Conservation (phyloP, 2,113 vertebrate species). For the Phrynocephalus versicolor region DNA sequence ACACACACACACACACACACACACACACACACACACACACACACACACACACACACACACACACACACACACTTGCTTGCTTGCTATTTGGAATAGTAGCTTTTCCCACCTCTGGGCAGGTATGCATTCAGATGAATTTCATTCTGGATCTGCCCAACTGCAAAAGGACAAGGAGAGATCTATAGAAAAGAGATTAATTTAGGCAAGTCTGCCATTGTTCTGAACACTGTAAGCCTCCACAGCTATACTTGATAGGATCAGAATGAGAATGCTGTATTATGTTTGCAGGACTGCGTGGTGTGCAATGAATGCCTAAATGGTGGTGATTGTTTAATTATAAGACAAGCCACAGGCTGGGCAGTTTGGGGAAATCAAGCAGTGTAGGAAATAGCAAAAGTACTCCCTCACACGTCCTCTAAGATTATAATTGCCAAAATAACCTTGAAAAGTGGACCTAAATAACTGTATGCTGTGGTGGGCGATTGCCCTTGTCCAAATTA, state of each 20-base stretch:
- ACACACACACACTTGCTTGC: too few species aligned
- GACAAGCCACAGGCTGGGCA: background rate
- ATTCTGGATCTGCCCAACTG: background rate
- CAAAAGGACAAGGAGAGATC: background rate
- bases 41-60: too few species aligned
- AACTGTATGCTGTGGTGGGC: constrained; percentile 38
- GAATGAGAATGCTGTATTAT: background rate
- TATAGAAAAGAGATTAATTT: background rate
- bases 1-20: too few species aligned
- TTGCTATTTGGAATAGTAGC: too few species aligned
- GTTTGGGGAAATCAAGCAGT: constrained; percentile 37
- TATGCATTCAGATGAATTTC: background rate
- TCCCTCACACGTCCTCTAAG: constrained; percentile 50
- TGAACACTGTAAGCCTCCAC: too few species aligned
- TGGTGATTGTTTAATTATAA: constrained; percentile 37
- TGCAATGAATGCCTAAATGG: constrained; percentile 48
- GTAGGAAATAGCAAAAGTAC: constrained; percentile 32
- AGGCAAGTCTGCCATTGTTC: too few species aligned
- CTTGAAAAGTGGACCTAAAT: constrained; percentile 58
- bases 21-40: too few species aligned
- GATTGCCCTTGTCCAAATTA: constrained; percentile 65
- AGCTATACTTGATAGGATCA: background rate
- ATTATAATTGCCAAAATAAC: constrained; percentile 66
- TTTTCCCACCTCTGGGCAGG: too few species aligned
- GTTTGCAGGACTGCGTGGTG: constrained; percentile 15